These are phyloP conservation scores for Caradrina kadenii DNA, from an alignment of 2,888 invertebrate species.

Conservation along the genomic window DNA sequence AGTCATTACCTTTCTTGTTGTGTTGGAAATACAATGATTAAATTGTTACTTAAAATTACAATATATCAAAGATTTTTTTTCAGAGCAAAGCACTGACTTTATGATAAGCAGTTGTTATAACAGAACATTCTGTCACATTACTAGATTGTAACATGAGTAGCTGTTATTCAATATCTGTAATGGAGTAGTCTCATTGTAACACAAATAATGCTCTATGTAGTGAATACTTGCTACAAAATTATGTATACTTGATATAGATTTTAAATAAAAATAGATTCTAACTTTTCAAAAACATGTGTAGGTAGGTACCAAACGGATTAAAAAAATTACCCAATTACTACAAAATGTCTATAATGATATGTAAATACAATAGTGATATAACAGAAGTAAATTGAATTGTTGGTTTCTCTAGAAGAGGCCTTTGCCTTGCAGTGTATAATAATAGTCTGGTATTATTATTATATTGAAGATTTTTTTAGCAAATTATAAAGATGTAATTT, in stretches of 20 bases:
- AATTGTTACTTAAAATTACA: slow-evolving; percentile 7
- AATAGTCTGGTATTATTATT: no score
- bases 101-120: neutral
- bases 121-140: slow-evolving; percentile 33
- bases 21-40: neutral
- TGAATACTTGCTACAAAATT: neutral
- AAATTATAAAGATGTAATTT: no score
- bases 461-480: no score
- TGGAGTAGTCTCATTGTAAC: slow-evolving; percentile 16
- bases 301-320: no score
- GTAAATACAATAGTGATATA: no score
- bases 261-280: no score
- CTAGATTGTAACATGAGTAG: slow-evolving; percentile 35
- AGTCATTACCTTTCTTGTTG: slow-evolving; percentile 11
- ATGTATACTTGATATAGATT: neutral
- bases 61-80: neutral
- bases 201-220: neutral
- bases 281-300: no score
- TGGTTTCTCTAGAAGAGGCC: no score
- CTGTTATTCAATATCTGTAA: slow-evolving; percentile 41
- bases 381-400: no score
- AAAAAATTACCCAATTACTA: no score
- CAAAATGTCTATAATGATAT: no score
- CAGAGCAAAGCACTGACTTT: neutral
- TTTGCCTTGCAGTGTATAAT: no score